Evolutionary conservation across 2,797 vertebrate genomes (phyloP).

Genomic region (Chelmon rostratus): DNA sequence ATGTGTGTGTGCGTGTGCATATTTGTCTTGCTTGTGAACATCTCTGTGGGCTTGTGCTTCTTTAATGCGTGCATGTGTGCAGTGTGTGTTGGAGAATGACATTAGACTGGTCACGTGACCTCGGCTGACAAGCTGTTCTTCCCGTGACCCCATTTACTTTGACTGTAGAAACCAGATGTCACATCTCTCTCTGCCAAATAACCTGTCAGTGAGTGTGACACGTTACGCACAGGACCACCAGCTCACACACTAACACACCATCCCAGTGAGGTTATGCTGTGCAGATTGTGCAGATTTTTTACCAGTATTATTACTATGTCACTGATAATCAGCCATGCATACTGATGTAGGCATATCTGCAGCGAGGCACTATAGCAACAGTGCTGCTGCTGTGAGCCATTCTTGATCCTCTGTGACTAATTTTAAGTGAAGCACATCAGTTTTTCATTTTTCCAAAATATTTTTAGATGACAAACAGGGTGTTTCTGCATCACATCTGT

Average conservation of each 20-base stretch:
- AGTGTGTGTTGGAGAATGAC: slow-evolving; percentile 62
- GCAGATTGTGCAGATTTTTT: slow-evolving; percentile 26
- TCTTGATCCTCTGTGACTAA: slow-evolving; percentile 46
- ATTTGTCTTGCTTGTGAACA: slow-evolving; percentile 58
- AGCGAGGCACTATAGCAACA: slow-evolving; percentile 34
- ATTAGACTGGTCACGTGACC: slow-evolving; percentile 84
- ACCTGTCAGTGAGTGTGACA: slow-evolving; percentile 84
- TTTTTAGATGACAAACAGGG: slow-evolving; percentile 47
- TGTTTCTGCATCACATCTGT: slow-evolving; percentile 40
- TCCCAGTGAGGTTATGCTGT: background rate
- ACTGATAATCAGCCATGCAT: slow-evolving; percentile 44
- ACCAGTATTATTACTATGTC: slow-evolving; percentile 38
- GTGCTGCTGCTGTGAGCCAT: slow-evolving; percentile 31
- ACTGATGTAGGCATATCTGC: slow-evolving; percentile 41
- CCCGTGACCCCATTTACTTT: slow-evolving; percentile 87
- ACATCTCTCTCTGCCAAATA: slow-evolving; percentile 86
- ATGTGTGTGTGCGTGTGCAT: slow-evolving; percentile 11
- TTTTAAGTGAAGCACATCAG: slow-evolving; percentile 21
- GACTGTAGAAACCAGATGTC: slow-evolving; percentile 91
- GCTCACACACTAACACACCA: slow-evolving; percentile 40
- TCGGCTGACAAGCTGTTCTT: slow-evolving; percentile 85
- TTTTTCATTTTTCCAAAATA: slow-evolving; percentile 30
- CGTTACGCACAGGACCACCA: slow-evolving; percentile 63
- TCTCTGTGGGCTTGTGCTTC: slow-evolving; percentile 49
- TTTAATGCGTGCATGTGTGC: slow-evolving; percentile 43